Evolutionary conservation across 2,888 invertebrate species (phyloP).

Genomic region (Torymus texanus): DNA sequence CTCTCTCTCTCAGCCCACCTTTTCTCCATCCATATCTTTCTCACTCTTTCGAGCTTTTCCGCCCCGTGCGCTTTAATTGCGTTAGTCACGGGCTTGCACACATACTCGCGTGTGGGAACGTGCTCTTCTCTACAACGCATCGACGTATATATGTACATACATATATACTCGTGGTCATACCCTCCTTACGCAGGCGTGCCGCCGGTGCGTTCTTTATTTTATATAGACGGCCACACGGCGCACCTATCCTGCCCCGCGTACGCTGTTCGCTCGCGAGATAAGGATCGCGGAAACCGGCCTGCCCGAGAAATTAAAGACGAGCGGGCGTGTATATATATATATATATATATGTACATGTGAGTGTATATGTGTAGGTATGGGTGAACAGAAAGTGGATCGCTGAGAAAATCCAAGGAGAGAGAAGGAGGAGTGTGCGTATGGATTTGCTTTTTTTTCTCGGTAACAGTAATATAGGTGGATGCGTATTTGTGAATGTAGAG

Average conservation of each 20-base stretch:
- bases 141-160: not conserved
- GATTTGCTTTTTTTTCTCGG: no score
- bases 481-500: no score
- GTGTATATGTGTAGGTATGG: not conserved
- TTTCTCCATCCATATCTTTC: not conserved
- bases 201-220: slow-evolving; percentile 51
- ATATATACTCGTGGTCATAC: not conserved
- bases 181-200: slow-evolving; percentile 52
- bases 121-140: no score
- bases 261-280: slow-evolving; percentile 42
- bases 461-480: slow-evolving; percentile 3
- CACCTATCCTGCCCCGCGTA: slow-evolving; percentile 38
- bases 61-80: slow-evolving; percentile 40
- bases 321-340: not conserved
- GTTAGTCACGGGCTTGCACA: slow-evolving; percentile 17
- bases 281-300: slow-evolving; percentile 54
- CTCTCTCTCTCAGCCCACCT: not conserved
- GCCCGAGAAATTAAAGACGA: slow-evolving; percentile 43
- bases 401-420: slow-evolving; percentile 47
- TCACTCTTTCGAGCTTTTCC: slow-evolving; percentile 20
- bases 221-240: slow-evolving; percentile 42
- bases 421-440: no score
- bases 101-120: slow-evolving; percentile 8
- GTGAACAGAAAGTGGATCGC: slow-evolving; percentile 41
- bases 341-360: not conserved